Evolutionary conservation across 2,888 invertebrate genomes (phyloP).

Genomic region (Tromatobia lineatoria): DNA sequence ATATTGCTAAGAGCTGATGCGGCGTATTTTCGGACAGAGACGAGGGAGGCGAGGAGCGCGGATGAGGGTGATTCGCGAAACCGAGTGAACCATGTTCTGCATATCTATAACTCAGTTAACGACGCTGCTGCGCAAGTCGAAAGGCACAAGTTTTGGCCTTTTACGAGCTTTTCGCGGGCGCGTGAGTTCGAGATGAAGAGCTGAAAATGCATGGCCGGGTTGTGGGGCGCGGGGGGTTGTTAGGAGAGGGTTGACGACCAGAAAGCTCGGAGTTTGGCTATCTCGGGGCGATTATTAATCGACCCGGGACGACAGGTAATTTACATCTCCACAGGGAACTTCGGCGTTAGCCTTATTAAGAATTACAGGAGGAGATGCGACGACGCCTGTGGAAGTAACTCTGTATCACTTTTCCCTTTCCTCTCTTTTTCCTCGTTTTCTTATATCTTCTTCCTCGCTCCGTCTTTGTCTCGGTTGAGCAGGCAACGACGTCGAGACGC

Average conservation of each 20-base stretch:
- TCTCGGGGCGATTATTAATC: slow-evolving; percentile 75
- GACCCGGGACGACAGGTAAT: slow-evolving; percentile 75
- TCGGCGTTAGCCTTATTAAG: slow-evolving; percentile 75
- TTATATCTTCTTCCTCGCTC: slow-evolving; percentile 24
- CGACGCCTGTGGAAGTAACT: slow-evolving; percentile 58
- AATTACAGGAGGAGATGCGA: slow-evolving; percentile 73
- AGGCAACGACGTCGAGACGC: slow-evolving; percentile 49
- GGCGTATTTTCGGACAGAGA: slow-evolving; percentile 3
- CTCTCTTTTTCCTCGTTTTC: background rate
- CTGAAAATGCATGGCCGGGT: slow-evolving; percentile 29
- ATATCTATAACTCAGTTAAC: slow-evolving; percentile 61
- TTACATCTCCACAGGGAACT: slow-evolving; percentile 74
- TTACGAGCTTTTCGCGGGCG: slow-evolving; percentile 55
- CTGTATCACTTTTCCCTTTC: slow-evolving; percentile 32
- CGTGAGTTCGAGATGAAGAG: slow-evolving; percentile 39
- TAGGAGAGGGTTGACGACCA: slow-evolving; percentile 60
- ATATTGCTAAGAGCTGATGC: background rate
- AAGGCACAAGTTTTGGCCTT: slow-evolving; percentile 50
- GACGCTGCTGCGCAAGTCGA: slow-evolving; percentile 34
- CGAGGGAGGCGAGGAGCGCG: background rate
- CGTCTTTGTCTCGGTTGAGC: slow-evolving; percentile 32
- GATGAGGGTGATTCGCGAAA: slow-evolving; percentile 36
- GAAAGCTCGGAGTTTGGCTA: slow-evolving; percentile 50
- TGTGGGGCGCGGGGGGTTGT: background rate
- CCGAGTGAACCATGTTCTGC: slow-evolving; percentile 3